Conservation (phyloP, 2,797 vertebrate genomes). For the Mormyrus hasselquistii region DNA sequence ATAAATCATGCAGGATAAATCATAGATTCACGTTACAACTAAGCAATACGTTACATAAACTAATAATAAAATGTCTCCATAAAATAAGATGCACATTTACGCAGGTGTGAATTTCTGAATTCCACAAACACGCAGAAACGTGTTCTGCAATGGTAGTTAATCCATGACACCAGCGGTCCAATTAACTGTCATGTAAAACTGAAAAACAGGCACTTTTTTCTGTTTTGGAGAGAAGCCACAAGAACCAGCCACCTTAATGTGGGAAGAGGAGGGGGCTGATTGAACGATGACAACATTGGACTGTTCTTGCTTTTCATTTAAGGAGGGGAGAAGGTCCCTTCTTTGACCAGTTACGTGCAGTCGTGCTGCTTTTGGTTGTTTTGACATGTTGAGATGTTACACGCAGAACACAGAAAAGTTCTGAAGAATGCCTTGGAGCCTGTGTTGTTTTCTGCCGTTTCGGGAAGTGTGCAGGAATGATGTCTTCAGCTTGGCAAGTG, state of each 20-base stretch:
- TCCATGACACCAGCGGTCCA: conserved; percentile 35
- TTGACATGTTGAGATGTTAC: conserved; percentile 7
- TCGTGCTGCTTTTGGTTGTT: background rate
- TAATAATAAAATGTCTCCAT: background rate
- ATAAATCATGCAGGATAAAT: background rate
- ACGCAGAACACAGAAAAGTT: background rate
- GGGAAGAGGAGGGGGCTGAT: background rate
- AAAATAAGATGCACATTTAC: conserved; percentile 35
- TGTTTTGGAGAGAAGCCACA: conserved; percentile 44
- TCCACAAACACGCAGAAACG: conserved; percentile 51
- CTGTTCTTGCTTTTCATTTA: background rate
- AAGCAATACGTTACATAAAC: background rate
- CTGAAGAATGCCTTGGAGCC: background rate
- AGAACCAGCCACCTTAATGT: conserved; percentile 31
- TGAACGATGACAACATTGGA: background rate
- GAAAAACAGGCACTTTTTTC: conserved; percentile 34
- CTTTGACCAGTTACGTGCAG: background rate
- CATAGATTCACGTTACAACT: background rate
- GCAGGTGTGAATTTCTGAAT: conserved; percentile 34
- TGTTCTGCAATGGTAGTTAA: conserved; percentile 39
- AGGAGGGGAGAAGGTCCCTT: background rate
- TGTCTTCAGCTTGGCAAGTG: background rate
- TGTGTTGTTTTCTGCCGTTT: background rate
- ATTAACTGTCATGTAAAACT: conserved; percentile 45
- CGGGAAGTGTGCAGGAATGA: background rate